phyloP scores from a whole-genome alignment of 2,797 vertebrate species.

The Sebastolobus altivelis region DNA sequence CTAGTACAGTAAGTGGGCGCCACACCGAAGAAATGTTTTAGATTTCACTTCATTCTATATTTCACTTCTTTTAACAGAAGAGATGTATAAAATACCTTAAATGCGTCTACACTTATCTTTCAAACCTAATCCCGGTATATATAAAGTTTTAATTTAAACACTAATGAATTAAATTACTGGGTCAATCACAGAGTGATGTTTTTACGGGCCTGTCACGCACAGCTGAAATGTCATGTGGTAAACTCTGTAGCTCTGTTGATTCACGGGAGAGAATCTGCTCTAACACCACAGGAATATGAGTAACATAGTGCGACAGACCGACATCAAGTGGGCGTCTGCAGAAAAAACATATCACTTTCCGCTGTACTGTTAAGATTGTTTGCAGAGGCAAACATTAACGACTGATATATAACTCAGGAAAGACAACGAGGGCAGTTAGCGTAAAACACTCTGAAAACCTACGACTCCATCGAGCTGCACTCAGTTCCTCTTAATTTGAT shows the following conservation, averaged over 20 bases:
- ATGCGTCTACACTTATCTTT: not conserved
- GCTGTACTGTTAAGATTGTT: conserved; percentile 62
- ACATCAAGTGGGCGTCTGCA: conserved; percentile 77
- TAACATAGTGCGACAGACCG: conserved; percentile 42
- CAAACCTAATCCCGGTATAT: not conserved
- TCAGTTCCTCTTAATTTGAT: conserved; percentile 24
- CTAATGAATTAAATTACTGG: not conserved
- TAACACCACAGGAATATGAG: conserved; percentile 67
- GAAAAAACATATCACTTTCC: conserved; percentile 71
- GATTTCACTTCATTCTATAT: not conserved
- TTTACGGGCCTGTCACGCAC: not conserved
- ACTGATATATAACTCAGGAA: conserved; percentile 10
- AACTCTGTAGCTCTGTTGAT: conserved; percentile 26
- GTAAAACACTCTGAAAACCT: conserved; percentile 20
- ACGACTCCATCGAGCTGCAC: not conserved
- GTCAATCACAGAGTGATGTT: not conserved
- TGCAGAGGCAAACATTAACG: conserved; percentile 61
- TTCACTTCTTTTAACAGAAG: not conserved
- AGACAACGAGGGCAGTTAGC: not conserved
- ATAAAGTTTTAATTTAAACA: not conserved
- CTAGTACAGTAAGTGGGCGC: no score
- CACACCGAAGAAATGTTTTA: not conserved
- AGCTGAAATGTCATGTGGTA: conserved; percentile 21
- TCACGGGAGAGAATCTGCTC: conserved; percentile 45
- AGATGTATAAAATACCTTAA: not conserved